Conservation (phyloP, 53 echinoderm and acorn worm species). For the Stichopus horrens region DNA sequence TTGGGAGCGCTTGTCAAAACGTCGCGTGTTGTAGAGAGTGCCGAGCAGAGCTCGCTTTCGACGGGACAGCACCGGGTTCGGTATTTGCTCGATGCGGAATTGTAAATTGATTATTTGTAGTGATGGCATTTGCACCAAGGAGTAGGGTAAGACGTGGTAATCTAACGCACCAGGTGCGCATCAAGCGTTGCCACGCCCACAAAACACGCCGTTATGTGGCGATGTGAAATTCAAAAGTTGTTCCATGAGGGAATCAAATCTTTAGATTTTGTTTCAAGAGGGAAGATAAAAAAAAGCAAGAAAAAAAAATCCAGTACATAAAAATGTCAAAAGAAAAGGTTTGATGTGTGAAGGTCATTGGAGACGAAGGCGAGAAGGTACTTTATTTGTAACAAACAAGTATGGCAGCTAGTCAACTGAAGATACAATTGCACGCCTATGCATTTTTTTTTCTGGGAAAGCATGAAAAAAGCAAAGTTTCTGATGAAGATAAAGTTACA, state of each 20-base stretch:
- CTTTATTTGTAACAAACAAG: constrained; percentile 1
- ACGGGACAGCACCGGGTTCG: constrained; percentile 11
- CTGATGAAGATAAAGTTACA: no score
- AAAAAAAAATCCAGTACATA: no score
- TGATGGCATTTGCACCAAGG: constrained; percentile 29
- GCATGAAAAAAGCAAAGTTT: no score
- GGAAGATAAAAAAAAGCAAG: neutral
- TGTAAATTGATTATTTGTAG: constrained; percentile 34
- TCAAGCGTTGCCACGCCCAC: constrained; percentile 23
- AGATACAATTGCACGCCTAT: no score
- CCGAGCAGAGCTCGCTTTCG: constrained; percentile 6
- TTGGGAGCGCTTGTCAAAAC: constrained; percentile 34
- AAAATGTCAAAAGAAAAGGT: neutral
- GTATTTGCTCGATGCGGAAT: constrained; percentile 5
- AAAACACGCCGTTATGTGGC: neutral
- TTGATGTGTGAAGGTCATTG: neutral
- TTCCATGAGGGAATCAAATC: constrained; percentile 11
- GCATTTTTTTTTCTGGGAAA: no score
- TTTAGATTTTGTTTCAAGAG: neutral
- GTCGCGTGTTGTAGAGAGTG: constrained; percentile 37
- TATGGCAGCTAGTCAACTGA: no score
- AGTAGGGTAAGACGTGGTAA: constrained; percentile 12
- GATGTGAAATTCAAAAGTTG: neutral
- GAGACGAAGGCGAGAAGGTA: neutral
- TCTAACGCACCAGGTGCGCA: constrained; percentile 42